Base-by-base conservation (phyloP, 2,797 vertebrate genomes). In the Chanos chanos region DNA sequence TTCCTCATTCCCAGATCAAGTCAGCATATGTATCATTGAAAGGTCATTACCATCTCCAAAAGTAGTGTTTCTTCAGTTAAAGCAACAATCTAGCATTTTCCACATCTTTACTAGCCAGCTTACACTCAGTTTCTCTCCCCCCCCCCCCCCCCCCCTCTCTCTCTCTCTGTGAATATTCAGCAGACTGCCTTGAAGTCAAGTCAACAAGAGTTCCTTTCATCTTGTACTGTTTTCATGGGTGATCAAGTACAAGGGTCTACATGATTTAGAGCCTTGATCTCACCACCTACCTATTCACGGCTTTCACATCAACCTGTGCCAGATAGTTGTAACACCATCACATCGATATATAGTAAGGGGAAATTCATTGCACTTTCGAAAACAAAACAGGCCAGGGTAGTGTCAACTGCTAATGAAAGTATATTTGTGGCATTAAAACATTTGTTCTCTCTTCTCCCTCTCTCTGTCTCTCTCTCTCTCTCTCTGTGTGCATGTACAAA, bases 141-240 rank as follows among this genome's bases (percentile, higher is more conserved):
- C n/a, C 19, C 37, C 18, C 15, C 39, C 13, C 40, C 15, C 16
- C 25, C 31, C 3, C 36, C 18, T 49, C 34, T 41, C 1, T 2
- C 37, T 50, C 28, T 12, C 12, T 12, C 28, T 51, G 54, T 82
- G 62, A 80, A 81, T 83, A 77, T 85, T 80, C 76, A 83, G 83
- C 60, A 77, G 65, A 31, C 61, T 74, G 80, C 76, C 76, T 79
- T 72, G 65, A 77, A 74, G 68, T 51, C 61, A 65, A 80, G 80
- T 81, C 79, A 81, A 81, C 75, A 70, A 44, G 43, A 31, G 28
- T 39, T 52, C 68, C 69, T 77, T 82, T 83, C 69, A 81, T 84
- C 81, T 70, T 1, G 3, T 63, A 34, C 49, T 50, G 62, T 64
- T 62, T 69, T 63, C 62, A 65, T 33, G 53, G 66, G 25, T 55